A percentile compares a stretch with the other conserved stretches of the same genome.
phyloP scores from a whole-genome alignment of 2,797 vertebrate genomes.

The Argentina silus region DNA sequence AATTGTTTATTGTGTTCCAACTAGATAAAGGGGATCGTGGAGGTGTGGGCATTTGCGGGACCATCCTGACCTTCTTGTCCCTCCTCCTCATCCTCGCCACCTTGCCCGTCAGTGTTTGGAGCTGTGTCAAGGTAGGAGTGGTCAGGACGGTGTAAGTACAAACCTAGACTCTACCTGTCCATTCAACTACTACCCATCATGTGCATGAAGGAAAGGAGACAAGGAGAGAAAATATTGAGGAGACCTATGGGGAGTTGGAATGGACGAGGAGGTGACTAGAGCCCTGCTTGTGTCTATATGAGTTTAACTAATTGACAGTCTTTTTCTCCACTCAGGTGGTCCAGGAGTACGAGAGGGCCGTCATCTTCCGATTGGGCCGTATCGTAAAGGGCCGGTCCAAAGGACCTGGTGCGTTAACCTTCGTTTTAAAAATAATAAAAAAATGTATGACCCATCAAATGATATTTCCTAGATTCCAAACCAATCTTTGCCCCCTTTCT shows the following conservation, averaged over 20 bases:
- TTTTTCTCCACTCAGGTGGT: conserved; percentile 48
- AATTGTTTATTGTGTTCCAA: too few relatives aligned
- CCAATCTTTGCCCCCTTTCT: too few relatives aligned
- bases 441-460: too few relatives aligned
- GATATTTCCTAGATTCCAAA: too few relatives aligned
- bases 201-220: too few relatives aligned
- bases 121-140: conserved; percentile 60
- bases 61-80: conserved; percentile 51
- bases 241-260: neutral
- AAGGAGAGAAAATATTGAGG: too few relatives aligned
- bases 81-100: conserved; percentile 42
- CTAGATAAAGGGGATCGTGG: conserved; percentile 30
- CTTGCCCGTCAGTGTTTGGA: conserved; percentile 61
- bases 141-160: neutral
- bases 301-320: neutral
- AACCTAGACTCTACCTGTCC: neutral
- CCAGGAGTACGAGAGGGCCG: conserved; percentile 65
- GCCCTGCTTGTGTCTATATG: neutral
- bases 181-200: too few relatives aligned
- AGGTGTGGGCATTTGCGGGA: conserved; percentile 26
- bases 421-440: too few relatives aligned
- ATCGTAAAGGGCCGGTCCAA: conserved; percentile 40
- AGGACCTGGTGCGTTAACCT: conserved; percentile 57
- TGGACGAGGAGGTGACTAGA: too few relatives aligned
- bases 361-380: conserved; percentile 59